These are phyloP conservation scores for Chloroclysta siterata DNA, from an alignment of 2,888 invertebrate genomes.

Conservation along the genomic window DNA sequence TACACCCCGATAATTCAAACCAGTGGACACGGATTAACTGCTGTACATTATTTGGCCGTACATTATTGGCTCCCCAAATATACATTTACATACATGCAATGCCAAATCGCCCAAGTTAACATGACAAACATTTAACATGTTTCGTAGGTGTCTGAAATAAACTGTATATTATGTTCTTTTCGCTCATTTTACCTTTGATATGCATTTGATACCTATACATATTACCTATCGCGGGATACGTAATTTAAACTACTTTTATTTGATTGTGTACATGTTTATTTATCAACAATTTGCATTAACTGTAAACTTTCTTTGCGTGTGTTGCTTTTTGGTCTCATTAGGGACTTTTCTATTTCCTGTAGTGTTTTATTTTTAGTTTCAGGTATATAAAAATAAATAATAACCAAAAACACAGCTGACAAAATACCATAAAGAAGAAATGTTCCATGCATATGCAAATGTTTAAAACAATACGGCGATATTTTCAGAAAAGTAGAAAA, in stretches of 20 bases:
- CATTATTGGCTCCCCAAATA: too few species aligned
- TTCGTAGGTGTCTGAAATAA: too few species aligned
- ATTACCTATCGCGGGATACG: neutral
- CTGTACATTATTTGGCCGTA: too few species aligned
- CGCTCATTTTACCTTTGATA: too few species aligned
- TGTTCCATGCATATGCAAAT: constrained; percentile 47
- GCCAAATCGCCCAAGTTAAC: too few species aligned
- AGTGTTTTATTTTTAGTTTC: constrained; percentile 60
- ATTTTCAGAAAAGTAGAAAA: constrained; percentile 43
- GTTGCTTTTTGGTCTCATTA: constrained; percentile 26
- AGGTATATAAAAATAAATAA: constrained; percentile 52
- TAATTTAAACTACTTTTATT: too few species aligned
- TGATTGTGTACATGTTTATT: neutral
- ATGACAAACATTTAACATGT: too few species aligned
- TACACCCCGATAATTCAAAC: too few species aligned
- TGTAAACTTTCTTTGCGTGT: constrained; percentile 12
- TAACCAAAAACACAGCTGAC: constrained; percentile 32
- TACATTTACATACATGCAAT: too few species aligned
- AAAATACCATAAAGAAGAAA: constrained; percentile 48
- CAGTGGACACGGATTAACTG: too few species aligned
- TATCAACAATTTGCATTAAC: constrained; percentile 9
- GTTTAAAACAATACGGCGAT: constrained; percentile 47
- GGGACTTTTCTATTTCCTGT: constrained; percentile 48
- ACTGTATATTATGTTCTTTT: too few species aligned
- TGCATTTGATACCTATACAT: too few species aligned